Conservation (phyloP, 1,140 invertebrate genomes). For the Drosophila melanogaster region Release_6_plus_ISO1_MT NT_033777.3:13751501-13752000, state of each 20-base stretch:
- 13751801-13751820: slow-evolving; percentile 38
- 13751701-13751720: slow-evolving; percentile 30
- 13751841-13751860: slow-evolving; percentile 45
- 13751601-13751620: slow-evolving; percentile 6
- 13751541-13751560: slow-evolving; percentile 19
- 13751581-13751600: slow-evolving; percentile 4
- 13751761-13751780: slow-evolving; percentile 49
- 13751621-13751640: slow-evolving; percentile 8
- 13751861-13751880: slow-evolving; percentile 78
- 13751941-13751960: slow-evolving; percentile 43
- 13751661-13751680: slow-evolving; percentile 10
- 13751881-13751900: slow-evolving; percentile 78
- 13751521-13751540: slow-evolving; percentile 11
- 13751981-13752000: slow-evolving; percentile 56
- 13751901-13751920: slow-evolving; percentile 78
- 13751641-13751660: slow-evolving; percentile 6
- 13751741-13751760: slow-evolving; percentile 21
- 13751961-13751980: slow-evolving; percentile 65
- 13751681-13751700: slow-evolving; percentile 12
- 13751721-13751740: slow-evolving; percentile 23
- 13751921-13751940: slow-evolving; percentile 26
- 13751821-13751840: slow-evolving; percentile 27
- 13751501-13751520: not conserved
- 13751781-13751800: slow-evolving; percentile 28
- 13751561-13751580: slow-evolving; percentile 57